Base-by-base conservation (phyloP, 64 coral and sea anemone species). In the Stichodactyla mertensii region DNA sequence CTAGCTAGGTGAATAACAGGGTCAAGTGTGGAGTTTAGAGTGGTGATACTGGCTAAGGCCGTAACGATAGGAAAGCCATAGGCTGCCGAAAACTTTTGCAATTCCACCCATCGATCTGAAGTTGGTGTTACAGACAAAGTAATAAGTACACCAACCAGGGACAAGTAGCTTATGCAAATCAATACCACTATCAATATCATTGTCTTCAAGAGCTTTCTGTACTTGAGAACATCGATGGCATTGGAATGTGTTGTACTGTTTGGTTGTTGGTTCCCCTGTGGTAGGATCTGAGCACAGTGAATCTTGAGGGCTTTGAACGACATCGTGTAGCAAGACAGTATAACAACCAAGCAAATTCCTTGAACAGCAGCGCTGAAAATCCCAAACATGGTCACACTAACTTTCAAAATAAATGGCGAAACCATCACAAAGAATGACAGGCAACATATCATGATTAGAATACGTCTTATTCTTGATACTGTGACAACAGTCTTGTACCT, bases 211-310 rank as follows among this genome's bases (percentile, higher is more conserved):
- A 81, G 13, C 15, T 81, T 54, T 81, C 53, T 81, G 78, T 81
- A 81, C 26, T 55, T 81, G 16, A 53, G 22, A 74, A 19, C 51
- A 81, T 81, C 36, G 36, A 52, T 53, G 53, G 0, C 6, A 55
- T 81, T 81, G 51, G 78, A 81, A 10, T 81, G 78, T 16, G 19
- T 81, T 81, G 78, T 20, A 53, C 53, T 52, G 78, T 52, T 81
- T 16, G 51, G 53, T 81, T 81, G 69, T 81, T 16, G 51, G 53
- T 81, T 81, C 16, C 53, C 78, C 16, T 81, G 36, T 53, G 36
- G 36, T 22, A 54, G 78, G 16, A 16, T 81, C 53, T 18, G 53
- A 81, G 36, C 16, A 74, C 69, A 81, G 15, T 81, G 51, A 11
- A 81, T 81, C 51, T 81, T 81, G 4, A 81, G 78, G 36, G 78